Evolutionary conservation across 1,140 invertebrate species (phyloP).

Genomic region (Drosophila santomea): DNA sequence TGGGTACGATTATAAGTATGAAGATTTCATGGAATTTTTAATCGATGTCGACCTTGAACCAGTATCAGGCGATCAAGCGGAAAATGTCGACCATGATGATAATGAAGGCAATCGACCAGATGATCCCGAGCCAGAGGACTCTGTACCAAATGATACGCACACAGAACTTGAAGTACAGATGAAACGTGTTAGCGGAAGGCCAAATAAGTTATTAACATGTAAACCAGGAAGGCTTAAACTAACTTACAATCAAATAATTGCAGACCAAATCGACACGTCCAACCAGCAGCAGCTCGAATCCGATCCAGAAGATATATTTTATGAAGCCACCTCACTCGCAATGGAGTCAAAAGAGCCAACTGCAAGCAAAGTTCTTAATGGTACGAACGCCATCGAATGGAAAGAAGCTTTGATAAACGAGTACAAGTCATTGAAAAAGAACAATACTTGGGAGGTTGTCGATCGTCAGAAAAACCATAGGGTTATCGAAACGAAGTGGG

Average conservation of each 20-base stretch:
- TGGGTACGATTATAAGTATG: no score
- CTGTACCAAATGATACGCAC: no score
- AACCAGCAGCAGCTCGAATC: no score
- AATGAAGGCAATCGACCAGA: neutral
- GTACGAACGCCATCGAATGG: slow-evolving; percentile 8
- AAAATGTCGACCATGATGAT: neutral
- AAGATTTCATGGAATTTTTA: no score
- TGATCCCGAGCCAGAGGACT: no score
- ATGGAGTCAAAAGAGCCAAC: neutral
- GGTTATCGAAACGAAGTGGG: no score
- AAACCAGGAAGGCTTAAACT: slow-evolving; percentile 8
- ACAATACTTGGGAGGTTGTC: slow-evolving; percentile 9
- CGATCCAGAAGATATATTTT: neutral
- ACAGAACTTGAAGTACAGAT: no score
- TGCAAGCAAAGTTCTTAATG: neutral
- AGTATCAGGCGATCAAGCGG: no score
- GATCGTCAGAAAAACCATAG: neutral
- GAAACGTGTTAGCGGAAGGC: no score
- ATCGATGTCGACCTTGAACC: no score
- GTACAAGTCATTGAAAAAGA: slow-evolving; percentile 3
- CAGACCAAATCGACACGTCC: neutral
- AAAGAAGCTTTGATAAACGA: slow-evolving; percentile 4
- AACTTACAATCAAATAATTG: slow-evolving; percentile 13
- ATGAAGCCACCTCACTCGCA: slow-evolving; percentile 9
- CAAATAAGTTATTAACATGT: neutral